A percentile compares a stretch with the other conserved stretches of the same genome.
Conservation (phyloP, 2,113 vertebrate species). For the Gymnorhina tibicen region DNA sequence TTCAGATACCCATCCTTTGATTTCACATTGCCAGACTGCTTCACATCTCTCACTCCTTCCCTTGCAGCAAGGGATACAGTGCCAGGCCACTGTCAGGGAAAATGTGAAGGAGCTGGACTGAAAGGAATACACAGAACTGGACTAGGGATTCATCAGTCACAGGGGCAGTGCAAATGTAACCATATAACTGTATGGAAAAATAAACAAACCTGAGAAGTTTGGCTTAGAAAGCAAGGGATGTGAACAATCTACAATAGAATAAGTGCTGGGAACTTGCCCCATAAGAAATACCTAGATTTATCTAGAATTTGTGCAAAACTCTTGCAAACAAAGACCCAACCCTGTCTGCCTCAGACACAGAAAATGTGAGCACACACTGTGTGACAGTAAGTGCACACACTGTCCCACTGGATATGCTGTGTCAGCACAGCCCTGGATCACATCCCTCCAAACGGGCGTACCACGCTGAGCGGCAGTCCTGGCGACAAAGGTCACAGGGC, state of each 20-base stretch:
- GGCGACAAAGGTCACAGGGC: not conserved
- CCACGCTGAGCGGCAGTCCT: accelerated
- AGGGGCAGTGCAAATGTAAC: not conserved
- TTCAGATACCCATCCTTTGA: not conserved
- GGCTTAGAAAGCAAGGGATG: not conserved
- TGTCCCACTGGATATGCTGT: not conserved
- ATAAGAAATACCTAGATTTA: not conserved
- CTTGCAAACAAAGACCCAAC: not conserved
- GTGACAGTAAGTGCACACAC: not conserved
- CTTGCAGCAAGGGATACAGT: not conserved
- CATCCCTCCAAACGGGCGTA: accelerated
- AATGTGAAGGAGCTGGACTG: not conserved
- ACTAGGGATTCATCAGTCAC: not conserved
- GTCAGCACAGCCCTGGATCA: not conserved
- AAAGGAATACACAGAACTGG: not conserved
- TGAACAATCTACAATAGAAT: not conserved
- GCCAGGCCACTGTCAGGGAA: not conserved
- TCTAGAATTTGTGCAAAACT: not conserved
- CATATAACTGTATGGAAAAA: not conserved
- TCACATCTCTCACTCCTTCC: not conserved
- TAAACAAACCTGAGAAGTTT: not conserved
- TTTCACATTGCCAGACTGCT: not conserved
- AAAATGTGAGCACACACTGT: not conserved
- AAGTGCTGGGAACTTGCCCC: not conserved
- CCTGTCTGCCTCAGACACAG: not conserved